These are phyloP conservation scores for Hydropsyche betteni DNA, from an alignment of 2,888 invertebrate genomes.

Conservation along the genomic window DNA sequence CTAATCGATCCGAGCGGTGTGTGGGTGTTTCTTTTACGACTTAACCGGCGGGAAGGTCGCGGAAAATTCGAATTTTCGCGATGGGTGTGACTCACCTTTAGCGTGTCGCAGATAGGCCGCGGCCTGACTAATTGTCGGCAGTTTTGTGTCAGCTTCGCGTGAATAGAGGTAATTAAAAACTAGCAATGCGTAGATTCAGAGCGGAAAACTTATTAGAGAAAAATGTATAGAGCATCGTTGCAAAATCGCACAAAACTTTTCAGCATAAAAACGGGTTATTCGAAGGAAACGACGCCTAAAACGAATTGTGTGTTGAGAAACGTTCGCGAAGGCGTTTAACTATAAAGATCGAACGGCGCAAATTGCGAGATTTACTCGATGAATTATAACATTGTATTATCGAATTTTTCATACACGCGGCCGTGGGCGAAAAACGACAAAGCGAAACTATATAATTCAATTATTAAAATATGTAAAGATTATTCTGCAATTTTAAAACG, in stretches of 20 bases:
- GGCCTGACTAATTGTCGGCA: conserved; percentile 9
- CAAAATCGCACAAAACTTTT: conserved; percentile 2
- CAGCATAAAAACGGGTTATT: background rate
- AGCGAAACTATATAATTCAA: background rate
- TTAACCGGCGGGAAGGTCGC: background rate
- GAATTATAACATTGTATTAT: background rate
- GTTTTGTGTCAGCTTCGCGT: conserved; percentile 19
- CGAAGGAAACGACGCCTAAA: too few species aligned
- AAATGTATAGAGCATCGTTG: background rate
- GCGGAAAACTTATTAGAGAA: conserved; percentile 12
- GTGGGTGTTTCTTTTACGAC: too few species aligned
- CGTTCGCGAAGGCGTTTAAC: background rate
- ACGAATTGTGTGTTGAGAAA: too few species aligned
- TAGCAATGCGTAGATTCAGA: conserved; percentile 18
- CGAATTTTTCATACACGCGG: background rate
- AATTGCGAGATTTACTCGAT: background rate
- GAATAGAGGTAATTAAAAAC: conserved; percentile 2
- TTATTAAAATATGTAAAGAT: background rate
- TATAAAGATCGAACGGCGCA: background rate
- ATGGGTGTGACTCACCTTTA: background rate
- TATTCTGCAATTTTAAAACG: conserved; percentile 13
- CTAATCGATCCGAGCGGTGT: too few species aligned
- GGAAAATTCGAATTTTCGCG: conserved; percentile 3
- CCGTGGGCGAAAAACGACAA: background rate
- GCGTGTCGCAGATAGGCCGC: background rate